Conservation (phyloP, 2,113 vertebrate genomes). For the Gymnorhina tibicen region DNA sequence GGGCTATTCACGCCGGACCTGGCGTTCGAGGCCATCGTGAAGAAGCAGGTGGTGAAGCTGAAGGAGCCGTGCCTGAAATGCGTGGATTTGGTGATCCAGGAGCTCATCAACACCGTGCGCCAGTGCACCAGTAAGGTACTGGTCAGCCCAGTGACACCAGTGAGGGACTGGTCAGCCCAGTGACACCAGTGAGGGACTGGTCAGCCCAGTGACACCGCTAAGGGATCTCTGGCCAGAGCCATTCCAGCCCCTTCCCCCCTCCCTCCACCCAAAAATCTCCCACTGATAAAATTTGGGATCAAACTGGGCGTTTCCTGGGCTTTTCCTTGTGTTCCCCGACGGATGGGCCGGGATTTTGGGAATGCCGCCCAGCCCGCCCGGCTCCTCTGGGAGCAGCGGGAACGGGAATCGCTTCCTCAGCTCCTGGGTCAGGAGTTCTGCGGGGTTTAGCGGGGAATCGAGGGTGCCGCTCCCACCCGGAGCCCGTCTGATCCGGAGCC, state of each 20-base stretch:
- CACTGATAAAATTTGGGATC: not conserved
- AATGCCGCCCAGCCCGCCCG: rapidly evolving
- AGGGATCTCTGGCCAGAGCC: too few species aligned
- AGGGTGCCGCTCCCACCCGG: not conserved
- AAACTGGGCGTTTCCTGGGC: not conserved
- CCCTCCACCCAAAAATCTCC: not conserved
- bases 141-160: not conserved
- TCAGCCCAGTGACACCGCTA: not conserved
- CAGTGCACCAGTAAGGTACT: slow-evolving; percentile 84
- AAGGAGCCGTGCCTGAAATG: slow-evolving; percentile 97
- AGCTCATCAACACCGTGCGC: slow-evolving; percentile 89
- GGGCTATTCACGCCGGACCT: slow-evolving; percentile 97
- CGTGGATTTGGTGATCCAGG: slow-evolving; percentile 93
- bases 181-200: not conserved
- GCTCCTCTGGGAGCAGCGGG: not conserved
- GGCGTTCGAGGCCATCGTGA: slow-evolving; percentile 97
- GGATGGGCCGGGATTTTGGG: not conserved
- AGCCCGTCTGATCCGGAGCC: not conserved
- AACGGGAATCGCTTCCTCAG: too few species aligned
- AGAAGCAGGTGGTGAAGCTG: slow-evolving; percentile 98
- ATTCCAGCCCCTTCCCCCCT: not conserved
- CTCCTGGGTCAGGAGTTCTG: not conserved
- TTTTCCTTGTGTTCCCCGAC: not conserved
- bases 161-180: not conserved
- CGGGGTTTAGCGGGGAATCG: not conserved